Conservation (phyloP, 2,113 vertebrate species). For the Ardeotis arabs region DNA sequence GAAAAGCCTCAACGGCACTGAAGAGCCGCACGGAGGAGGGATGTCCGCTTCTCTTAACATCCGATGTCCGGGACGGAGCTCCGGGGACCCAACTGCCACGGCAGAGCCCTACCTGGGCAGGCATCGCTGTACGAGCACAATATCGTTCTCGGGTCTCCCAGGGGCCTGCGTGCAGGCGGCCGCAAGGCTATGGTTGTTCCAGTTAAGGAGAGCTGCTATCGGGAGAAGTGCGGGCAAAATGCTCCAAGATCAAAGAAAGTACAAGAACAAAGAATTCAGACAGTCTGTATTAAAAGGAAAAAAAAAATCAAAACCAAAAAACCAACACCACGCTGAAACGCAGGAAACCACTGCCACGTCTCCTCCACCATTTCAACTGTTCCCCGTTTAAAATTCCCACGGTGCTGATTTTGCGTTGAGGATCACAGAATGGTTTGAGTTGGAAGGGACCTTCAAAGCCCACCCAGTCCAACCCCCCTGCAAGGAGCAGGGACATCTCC, state of each 20-base stretch:
- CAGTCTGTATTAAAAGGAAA: background rate
- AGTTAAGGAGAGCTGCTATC: background rate
- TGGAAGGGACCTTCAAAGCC: no score
- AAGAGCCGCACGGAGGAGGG: rapidly evolving
- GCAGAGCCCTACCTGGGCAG: background rate
- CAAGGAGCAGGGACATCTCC: no score
- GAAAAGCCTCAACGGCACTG: background rate
- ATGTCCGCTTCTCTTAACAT: rapidly evolving
- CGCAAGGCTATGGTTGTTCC: background rate
- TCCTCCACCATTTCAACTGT: background rate
- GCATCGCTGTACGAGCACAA: rapidly evolving
- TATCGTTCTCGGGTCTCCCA: background rate
- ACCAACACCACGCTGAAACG: background rate
- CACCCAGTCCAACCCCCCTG: no score
- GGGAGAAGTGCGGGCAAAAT: background rate
- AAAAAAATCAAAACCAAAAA: background rate
- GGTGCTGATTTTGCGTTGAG: background rate
- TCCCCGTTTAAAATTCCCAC: background rate
- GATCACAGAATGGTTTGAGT: no score
- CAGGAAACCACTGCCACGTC: background rate
- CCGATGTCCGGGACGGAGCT: background rate
- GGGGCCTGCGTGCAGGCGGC: background rate
- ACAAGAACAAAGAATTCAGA: background rate
- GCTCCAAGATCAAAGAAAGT: background rate
- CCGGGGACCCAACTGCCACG: background rate